phyloP scores from a whole-genome alignment of 2,797 vertebrate genomes.

The Schizopygopsis pylzovi region DNA sequence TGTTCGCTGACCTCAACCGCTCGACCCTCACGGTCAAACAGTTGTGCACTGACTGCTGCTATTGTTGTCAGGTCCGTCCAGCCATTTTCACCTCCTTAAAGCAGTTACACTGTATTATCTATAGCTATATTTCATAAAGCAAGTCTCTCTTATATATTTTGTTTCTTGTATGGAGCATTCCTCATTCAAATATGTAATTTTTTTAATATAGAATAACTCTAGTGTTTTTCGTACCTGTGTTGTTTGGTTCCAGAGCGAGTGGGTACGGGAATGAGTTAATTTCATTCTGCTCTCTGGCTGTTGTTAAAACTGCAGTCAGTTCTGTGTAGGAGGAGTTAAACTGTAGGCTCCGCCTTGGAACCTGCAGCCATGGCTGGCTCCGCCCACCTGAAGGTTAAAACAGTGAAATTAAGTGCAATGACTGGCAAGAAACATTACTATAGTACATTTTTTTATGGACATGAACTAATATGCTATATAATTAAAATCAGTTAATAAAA shows the following conservation, averaged over 20 bases:
- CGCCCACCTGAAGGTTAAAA: conserved; percentile 80
- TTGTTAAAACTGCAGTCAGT: conserved; percentile 88
- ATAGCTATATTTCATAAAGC: neutral
- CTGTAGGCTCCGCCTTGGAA: conserved; percentile 88
- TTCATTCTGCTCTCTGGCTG: conserved; percentile 86
- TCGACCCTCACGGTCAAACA: conserved; percentile 86
- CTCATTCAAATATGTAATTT: neutral
- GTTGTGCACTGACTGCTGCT: conserved; percentile 88
- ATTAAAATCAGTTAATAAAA: neutral
- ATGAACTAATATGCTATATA: neutral
- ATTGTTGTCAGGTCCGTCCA: conserved; percentile 90
- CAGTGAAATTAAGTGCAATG: neutral
- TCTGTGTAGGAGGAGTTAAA: conserved; percentile 89
- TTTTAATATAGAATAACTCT: neutral
- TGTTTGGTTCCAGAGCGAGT: conserved; percentile 87
- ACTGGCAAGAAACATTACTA: neutral
- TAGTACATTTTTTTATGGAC: neutral
- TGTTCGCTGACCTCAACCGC: conserved; percentile 87
- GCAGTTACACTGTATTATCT: neutral
- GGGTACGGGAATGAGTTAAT: conserved; percentile 91
- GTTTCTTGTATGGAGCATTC: no score
- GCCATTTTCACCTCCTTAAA: conserved; percentile 80
- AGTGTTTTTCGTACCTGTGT: conserved; percentile 76
- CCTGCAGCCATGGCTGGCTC: conserved; percentile 92
- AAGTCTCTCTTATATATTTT: neutral